Evolutionary conservation across 2,888 invertebrate genomes (phyloP), one percentile per base, ranked within the genome.

Genomic region (Argyresthia goedartella): DNA sequence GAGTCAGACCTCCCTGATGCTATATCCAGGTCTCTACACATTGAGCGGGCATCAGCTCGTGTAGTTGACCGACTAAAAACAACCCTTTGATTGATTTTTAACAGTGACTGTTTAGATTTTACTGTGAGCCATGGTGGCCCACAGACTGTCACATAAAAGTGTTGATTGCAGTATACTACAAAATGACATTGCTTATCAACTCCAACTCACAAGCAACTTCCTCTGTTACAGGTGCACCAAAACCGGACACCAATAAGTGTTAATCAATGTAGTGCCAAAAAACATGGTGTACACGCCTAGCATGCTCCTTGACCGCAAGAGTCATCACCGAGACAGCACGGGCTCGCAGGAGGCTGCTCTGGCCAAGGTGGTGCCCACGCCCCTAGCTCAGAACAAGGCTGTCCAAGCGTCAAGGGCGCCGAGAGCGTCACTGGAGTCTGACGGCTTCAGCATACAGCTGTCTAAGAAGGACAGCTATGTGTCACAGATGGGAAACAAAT

Each of bases 221-320:
- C 34, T 47, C 13, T 49, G 41, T 49, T 49, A 3, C 49, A 49
- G 49, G 34, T 13, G 16, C 33, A 16, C 16, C 25, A 25, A 25
- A 25, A 25, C 48, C n/a, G 36, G 11, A 1, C 15, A 49, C 8
- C 16, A 16, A 51, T 25, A 25, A 25, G 50, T 51, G 50, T 25
- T 25, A 25, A 25, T 44, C 16, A 79, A 81, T 82, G 81, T 79
- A 82, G 81, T 78, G 72, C 69, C 70, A 73, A 63, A 57, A 59
- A 71, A 56, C 60, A 90, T 90, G 90, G 90, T 90, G 71, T 90
- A 90, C 67, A 89, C 89, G 58, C 90, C 90, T 62, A 90, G 90
- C 69, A 89, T 89, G 78, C 76, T 90, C 60, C 76, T 90, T 64
- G 89, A 89, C 70, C 89, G 89, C 72, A 88, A 89, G 73, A 84